These are phyloP conservation scores for Phycodurus eques DNA, from an alignment of 2,113 vertebrate species.

Conservation along the genomic window DNA sequence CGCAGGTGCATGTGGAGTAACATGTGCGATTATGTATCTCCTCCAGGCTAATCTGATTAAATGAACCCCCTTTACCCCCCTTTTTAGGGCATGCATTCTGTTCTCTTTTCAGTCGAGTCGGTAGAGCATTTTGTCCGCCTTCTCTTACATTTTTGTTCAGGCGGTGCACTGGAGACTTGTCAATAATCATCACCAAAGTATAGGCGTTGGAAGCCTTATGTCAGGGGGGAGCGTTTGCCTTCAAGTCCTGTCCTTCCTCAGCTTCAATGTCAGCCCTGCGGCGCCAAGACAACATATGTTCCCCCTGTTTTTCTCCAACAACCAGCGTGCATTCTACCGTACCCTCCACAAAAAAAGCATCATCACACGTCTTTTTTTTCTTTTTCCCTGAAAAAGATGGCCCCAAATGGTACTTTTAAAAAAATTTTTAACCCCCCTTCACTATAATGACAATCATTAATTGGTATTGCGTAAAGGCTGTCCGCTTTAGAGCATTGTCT, in stretches of 20 bases:
- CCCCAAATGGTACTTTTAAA: conserved; percentile 32
- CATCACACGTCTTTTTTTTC: conserved; percentile 80
- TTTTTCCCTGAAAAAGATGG: conserved; percentile 85
- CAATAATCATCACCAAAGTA: conserved; percentile 83
- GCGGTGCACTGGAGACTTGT: conserved; percentile 89
- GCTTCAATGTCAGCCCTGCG: conserved; percentile 96
- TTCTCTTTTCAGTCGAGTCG: neutral
- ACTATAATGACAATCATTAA: conserved; percentile 87
- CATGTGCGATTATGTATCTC: conserved; percentile 61
- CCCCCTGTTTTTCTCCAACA: conserved; percentile 91
- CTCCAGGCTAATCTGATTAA: conserved; percentile 67
- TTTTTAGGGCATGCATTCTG: neutral
- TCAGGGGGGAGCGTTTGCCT: conserved; percentile 94
- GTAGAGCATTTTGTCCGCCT: conserved; percentile 32
- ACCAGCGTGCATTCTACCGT: conserved; percentile 63
- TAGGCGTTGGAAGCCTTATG: conserved; percentile 92
- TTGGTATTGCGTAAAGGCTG: conserved; percentile 82
- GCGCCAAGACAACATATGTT: conserved; percentile 98
- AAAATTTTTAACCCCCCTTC: conserved; percentile 71
- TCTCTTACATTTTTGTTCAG: conserved; percentile 75
- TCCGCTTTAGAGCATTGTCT: conserved; percentile 77
- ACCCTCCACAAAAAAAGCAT: conserved; percentile 55
- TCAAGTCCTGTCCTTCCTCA: conserved; percentile 96
- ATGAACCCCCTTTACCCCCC: conserved; percentile 17
- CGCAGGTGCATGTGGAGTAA: conserved; percentile 62